Evolutionary conservation across 2,797 vertebrate genomes (phyloP).

Genomic region (Paguma larvata): DNA sequence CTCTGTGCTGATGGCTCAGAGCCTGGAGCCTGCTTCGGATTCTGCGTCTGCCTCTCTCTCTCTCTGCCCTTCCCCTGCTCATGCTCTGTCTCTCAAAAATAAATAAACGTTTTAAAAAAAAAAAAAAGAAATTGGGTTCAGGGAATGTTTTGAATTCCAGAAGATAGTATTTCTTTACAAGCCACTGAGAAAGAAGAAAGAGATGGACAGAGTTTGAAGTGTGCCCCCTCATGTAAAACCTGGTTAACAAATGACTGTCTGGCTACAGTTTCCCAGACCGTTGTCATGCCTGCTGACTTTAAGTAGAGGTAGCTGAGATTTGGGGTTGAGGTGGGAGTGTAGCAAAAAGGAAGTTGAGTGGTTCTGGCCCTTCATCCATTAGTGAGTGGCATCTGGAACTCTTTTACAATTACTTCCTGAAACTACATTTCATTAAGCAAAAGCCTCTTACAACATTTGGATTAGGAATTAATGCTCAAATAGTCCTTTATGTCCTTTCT

Average conservation of each 20-base stretch:
- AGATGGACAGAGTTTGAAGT: neutral
- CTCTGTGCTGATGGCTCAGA: too few species aligned
- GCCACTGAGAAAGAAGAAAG: neutral
- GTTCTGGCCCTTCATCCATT: neutral
- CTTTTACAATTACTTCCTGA: neutral
- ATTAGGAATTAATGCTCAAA: neutral
- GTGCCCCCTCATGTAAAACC: neutral
- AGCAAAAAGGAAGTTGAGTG: neutral
- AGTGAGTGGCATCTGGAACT: neutral
- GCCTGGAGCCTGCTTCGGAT: too few species aligned
- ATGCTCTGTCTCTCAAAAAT: too few species aligned
- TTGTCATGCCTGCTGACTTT: neutral
- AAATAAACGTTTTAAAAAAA: too few species aligned
- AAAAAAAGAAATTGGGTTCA: neutral
- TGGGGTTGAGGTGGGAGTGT: fast-evolving
- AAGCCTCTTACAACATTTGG: neutral
- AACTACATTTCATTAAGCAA: neutral
- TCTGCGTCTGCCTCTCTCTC: too few species aligned
- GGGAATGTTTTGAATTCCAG: neutral
- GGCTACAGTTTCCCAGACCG: neutral
- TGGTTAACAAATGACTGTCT: neutral
- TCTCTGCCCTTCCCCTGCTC: too few species aligned
- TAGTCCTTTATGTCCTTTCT: neutral
- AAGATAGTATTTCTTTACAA: neutral
- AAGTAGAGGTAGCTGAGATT: neutral